Evolutionary conservation across 2,113 vertebrate species (phyloP), one percentile per base, ranked within the genome.

Genomic region (Prunella fulvescens): DNA sequence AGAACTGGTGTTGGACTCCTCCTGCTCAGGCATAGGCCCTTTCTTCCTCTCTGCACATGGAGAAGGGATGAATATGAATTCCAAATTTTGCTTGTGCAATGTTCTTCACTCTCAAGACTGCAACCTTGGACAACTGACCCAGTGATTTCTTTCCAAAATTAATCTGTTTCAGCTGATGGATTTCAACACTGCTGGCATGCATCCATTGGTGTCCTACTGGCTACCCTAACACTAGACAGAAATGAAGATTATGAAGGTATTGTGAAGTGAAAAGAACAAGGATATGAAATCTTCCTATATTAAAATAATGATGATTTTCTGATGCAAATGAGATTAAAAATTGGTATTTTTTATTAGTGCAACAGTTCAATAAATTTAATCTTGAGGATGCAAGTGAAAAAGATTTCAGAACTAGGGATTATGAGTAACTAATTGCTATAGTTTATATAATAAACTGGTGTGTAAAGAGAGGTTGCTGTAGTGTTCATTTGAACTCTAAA

Each of bases 81-180:
- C 33, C 18, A 5, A 18, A 2, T 37, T 79, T 77, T 80, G 31
- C 25, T 70, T 3, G 1, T 66, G 53, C 16, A 69, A 6, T 51
- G 66, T 66, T 92, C 26, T 40, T 88, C 28, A 5, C 10, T 92
- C 72, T 62, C 13, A 57, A 57, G 37, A 48, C 40, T 28, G 20
- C 0, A 5, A 0, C n/a, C 4, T 65, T 40, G 37, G 53, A 56
- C 22, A 61, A 10, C 23, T 1, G 2, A 77, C 17, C 17, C 12
- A 9, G 12, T 73, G 40, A 17, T 61, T 85, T 81, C 14, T 70
- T 89, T 84, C n/a, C 19, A 58, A 73, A 92, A 86, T 88, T 33
- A 23, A 0, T 77, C 20, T 67, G 26, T 53, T 72, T 81, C 1
- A 8, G 28, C 33, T 60, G 54, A 24, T 53, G 44, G 57, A 77